Evolutionary conservation across 2,797 vertebrate genomes (phyloP).

Genomic region (Micropoecilia bifurca): DNA sequence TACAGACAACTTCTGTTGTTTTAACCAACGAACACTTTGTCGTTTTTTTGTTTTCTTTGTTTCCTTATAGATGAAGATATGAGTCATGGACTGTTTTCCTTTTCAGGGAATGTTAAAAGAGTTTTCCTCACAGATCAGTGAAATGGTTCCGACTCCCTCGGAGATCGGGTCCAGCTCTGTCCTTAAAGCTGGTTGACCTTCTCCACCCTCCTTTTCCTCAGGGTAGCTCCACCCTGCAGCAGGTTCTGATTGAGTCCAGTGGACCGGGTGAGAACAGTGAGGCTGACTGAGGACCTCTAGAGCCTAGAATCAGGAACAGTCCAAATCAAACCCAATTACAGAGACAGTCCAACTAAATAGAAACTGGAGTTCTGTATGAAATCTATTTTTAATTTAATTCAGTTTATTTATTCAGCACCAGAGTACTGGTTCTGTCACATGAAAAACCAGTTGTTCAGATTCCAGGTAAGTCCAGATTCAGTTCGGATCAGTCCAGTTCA

Average conservation of each 20-base stretch:
- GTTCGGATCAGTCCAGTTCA: background rate
- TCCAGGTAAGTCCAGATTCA: background rate
- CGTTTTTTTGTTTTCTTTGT: background rate
- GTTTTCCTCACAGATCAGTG: background rate
- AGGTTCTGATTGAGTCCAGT: too few relatives aligned
- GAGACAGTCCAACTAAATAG: background rate
- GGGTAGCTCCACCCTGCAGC: background rate
- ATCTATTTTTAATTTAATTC: background rate
- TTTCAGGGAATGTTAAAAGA: background rate
- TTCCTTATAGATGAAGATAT: background rate
- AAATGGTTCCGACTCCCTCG: background rate
- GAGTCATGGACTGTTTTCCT: background rate
- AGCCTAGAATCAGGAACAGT: background rate
- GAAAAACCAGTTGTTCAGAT: background rate
- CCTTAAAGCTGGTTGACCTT: background rate
- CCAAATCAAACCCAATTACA: background rate
- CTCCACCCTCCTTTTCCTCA: background rate
- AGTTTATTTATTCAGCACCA: background rate
- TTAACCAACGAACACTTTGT: background rate
- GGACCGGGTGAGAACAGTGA: too few relatives aligned
- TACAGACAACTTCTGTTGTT: background rate
- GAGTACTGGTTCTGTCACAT: background rate
- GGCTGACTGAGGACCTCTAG: background rate
- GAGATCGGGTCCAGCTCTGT: background rate
- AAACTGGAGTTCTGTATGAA: background rate